Base-by-base conservation (phyloP, 1,140 invertebrate genomes). In the Pogonus chalceus region DNA sequence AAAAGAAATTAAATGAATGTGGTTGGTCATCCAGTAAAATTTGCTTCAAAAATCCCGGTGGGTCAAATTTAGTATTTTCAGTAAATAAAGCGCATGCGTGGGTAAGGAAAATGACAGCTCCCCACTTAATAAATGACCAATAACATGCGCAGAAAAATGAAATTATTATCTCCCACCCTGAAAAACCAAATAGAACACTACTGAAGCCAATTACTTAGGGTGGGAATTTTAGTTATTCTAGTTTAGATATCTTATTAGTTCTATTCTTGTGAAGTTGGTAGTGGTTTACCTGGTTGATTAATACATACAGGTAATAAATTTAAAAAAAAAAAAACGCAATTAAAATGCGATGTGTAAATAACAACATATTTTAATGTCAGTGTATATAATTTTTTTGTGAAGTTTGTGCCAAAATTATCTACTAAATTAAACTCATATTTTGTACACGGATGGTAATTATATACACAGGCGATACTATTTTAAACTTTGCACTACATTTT, bases 231-330 rank as follows among this genome's bases (percentile, higher is more conserved):
- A 9, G 37, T 12, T 43, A 43, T 43, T 43, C 14, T 43, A 12
- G 37, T 10, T 43, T 3, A 12, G 18, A 43, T 43, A 10, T 18
- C 18, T 7, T 43, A 16, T 43, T 9, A 10, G 4, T 18, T 16
- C 18, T 18, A 16, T 18, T 43, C 7, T 43, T 43, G 37, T 43
- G 37, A 43, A 43, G 37, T 43, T 43, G 7, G 37, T 43, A 16
- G 3, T 31, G 26, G 4, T 43, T 43, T 43, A 43, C 37, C 37
- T 43, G 37, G 18, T 4, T 18, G 37, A 43, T 43, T 12, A n/a
- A n/a, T n/a, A n/a, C 14, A 43, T 12, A 43, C 37, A 43, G 37
- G 37, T 43, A 43, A 43, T 43, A 18, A n/a, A n/a, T n/a, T n/a
- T n/a, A n/a, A n/a, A n/a, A n/a, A 18, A 14, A 31, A 31, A 12